Conservation (phyloP, 2,797 vertebrate genomes). For the Eutrigla gurnardus region DNA sequence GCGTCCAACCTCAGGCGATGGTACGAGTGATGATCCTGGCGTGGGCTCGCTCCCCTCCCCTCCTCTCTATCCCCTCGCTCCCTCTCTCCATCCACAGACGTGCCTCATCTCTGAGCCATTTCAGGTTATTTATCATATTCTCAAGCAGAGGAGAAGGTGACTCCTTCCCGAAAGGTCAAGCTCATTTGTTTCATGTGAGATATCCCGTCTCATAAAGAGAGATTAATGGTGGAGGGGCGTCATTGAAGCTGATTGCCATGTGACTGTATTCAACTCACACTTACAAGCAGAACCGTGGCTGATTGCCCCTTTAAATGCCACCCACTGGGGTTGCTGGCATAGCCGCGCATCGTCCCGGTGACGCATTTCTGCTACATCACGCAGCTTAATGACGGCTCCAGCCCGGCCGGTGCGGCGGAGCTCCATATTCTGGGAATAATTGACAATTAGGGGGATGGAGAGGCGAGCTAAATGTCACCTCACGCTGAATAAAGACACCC, state of each 20-base stretch:
- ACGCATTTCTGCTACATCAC: conserved; percentile 61
- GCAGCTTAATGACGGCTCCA: conserved; percentile 66
- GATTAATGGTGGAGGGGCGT: conserved; percentile 44
- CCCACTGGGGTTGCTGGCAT: conserved; percentile 50
- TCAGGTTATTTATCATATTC: conserved; percentile 56
- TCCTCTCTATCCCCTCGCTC: conserved; percentile 17
- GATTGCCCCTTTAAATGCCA: conserved; percentile 79
- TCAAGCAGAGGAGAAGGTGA: conserved; percentile 35
- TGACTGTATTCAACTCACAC: conserved; percentile 31
- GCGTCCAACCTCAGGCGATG: conserved; percentile 25
- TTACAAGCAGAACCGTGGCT: conserved; percentile 49
- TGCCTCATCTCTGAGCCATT: conserved; percentile 33
- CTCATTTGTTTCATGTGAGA: conserved; percentile 69
- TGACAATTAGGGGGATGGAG: conserved; percentile 71
- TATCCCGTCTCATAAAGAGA: conserved; percentile 65
- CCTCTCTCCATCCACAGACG: conserved; percentile 21
- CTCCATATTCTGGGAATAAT: conserved; percentile 72
- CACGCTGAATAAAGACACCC: conserved; percentile 32
- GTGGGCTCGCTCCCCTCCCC: neutral
- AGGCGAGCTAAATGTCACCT: conserved; percentile 64
- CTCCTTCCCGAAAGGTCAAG: conserved; percentile 65
- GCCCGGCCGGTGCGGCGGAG: conserved; percentile 44
- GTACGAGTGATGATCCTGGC: conserved; percentile 40
- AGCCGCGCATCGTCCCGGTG: conserved; percentile 25
- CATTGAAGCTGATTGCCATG: conserved; percentile 58